Evolutionary conservation across 2,888 invertebrate species (phyloP).

Genomic region (Frankliniella intonsa): DNA sequence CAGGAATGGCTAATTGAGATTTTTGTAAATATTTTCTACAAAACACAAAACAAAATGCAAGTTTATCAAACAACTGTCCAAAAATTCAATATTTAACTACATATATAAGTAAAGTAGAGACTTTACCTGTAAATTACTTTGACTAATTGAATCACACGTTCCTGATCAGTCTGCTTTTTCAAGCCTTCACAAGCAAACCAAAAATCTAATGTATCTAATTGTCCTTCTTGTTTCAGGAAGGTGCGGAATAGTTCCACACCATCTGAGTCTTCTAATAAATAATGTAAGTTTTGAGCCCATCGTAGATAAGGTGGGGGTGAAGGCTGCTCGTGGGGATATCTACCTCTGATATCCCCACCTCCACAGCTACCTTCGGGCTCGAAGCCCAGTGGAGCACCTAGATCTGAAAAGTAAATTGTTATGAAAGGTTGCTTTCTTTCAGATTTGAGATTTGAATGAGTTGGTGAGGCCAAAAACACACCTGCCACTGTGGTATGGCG

Average conservation of each 20-base stretch:
- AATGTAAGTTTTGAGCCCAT: conserved; percentile 83
- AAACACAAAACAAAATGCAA: conserved; percentile 36
- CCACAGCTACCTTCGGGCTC: conserved; percentile 55
- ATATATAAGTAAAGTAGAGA: background rate
- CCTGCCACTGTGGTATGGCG: conserved; percentile 36
- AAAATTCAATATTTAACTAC: background rate
- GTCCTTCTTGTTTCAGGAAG: conserved; percentile 75
- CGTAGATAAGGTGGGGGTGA: conserved; percentile 70
- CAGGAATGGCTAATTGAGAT: conserved; percentile 55
- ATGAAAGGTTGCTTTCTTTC: background rate
- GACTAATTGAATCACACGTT: conserved; percentile 67
- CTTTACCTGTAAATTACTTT: conserved; percentile 73
- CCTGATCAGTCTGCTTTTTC: conserved; percentile 70
- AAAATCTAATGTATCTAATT: conserved; percentile 80
- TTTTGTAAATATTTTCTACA: conserved; percentile 41
- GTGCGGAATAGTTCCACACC: conserved; percentile 82
- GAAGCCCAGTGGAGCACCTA: conserved; percentile 51
- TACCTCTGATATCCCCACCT: conserved; percentile 44
- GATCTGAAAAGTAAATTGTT: conserved; percentile 36
- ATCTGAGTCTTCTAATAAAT: conserved; percentile 80
- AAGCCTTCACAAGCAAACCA: conserved; percentile 91
- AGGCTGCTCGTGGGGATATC: conserved; percentile 34
- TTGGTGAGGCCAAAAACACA: background rate
- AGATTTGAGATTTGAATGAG: background rate
- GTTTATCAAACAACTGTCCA: conserved; percentile 42